phyloP scores from a whole-genome alignment of 2,888 invertebrate genomes.

The Chaetoderma sp. region DNA sequence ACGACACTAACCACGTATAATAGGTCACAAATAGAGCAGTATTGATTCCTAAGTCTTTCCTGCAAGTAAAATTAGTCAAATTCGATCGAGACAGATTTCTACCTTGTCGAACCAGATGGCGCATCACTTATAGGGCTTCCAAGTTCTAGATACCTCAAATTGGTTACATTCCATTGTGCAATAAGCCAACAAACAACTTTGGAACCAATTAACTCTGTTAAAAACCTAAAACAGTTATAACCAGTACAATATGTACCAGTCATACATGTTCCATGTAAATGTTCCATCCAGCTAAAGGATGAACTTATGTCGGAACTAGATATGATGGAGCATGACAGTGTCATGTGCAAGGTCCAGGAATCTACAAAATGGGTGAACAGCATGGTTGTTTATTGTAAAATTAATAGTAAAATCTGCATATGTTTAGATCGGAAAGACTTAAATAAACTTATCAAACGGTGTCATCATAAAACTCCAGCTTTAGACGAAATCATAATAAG shows the following conservation, averaged over 20 bases:
- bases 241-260: conserved; percentile 2
- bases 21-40: neutral
- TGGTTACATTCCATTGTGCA: neutral
- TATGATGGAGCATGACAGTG: neutral
- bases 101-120: neutral
- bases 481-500: conserved; percentile 25
- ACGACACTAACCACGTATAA: neutral
- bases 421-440: conserved; percentile 19
- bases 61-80: neutral
- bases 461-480: conserved; percentile 16
- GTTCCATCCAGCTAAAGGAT: conserved; percentile 1
- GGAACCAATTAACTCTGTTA: neutral
- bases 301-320: neutral
- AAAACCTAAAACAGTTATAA: neutral
- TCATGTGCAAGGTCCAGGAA: conserved; percentile 9
- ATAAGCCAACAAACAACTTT: too few species aligned
- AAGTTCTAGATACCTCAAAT: neutral
- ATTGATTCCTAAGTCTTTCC: neutral
- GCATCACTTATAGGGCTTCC: neutral
- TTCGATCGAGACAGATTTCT: neutral
- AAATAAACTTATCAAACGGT: conserved; percentile 15
- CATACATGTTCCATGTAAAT: neutral
- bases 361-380: conserved; percentile 23
- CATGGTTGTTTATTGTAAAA: too few species aligned
- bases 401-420: conserved; percentile 12